These are phyloP conservation scores for Crambe crambe DNA, from an alignment of 37 sponge, comb jelly and placozoan genomes.

Conservation along the genomic window DNA sequence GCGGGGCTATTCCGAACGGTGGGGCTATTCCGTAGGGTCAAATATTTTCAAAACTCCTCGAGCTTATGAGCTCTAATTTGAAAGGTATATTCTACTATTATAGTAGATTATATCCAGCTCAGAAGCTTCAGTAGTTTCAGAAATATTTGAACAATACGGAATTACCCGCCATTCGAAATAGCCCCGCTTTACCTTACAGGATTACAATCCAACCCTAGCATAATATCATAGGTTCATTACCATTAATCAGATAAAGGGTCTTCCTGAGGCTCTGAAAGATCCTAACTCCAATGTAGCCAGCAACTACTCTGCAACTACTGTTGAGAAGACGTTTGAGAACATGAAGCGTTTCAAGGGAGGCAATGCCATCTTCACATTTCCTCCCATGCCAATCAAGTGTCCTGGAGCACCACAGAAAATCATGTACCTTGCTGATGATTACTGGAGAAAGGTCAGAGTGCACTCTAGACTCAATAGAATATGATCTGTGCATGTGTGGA, in stretches of 20 bases:
- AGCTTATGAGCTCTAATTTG: not conserved
- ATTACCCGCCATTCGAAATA: too few species aligned
- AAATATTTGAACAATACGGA: too few species aligned
- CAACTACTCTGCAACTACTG: conserved; percentile 59
- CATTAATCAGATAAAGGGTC: conserved; percentile 75
- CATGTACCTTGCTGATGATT: conserved; percentile 93
- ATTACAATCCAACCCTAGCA: too few species aligned
- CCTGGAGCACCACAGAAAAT: conserved; percentile 97
- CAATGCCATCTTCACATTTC: conserved; percentile 87
- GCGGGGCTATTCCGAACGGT: too few species aligned
- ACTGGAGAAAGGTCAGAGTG: conserved; percentile 70
- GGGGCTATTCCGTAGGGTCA: too few species aligned
- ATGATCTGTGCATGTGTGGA: not conserved
- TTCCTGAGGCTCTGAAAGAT: conserved; percentile 59
- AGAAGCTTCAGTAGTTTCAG: too few species aligned
- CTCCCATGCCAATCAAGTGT: conserved; percentile 88
- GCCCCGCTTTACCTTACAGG: too few species aligned
- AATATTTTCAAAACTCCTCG: too few species aligned
- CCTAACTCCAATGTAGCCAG: conserved; percentile 55
- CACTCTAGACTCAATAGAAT: not conserved
- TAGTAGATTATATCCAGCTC: too few species aligned
- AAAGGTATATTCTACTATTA: not conserved
- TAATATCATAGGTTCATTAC: too few species aligned
- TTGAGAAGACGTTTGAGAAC: conserved; percentile 62
- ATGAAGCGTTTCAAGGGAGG: conserved; percentile 70